phyloP scores from a whole-genome alignment of 2,113 vertebrate genomes.

The Halcyon senegalensis region DNA sequence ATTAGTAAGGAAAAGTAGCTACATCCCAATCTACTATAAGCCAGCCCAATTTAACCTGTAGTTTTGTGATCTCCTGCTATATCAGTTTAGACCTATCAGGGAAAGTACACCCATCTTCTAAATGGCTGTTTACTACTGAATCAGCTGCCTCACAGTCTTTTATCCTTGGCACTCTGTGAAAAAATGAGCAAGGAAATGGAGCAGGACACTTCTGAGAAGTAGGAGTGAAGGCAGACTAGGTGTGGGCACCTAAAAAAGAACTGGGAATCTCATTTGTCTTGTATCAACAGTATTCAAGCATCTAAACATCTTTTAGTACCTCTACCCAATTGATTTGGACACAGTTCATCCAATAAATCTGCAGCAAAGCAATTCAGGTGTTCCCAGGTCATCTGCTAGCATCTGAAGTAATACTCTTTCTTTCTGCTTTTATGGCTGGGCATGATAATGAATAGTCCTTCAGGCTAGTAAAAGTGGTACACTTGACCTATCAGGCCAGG shows the following conservation, averaged over 20 bases:
- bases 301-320: not conserved
- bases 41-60: not conserved
- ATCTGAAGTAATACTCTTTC: not conserved
- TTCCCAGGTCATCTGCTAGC: not conserved
- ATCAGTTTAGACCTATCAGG: not conserved
- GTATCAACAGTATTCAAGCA: slow-evolving; percentile 3
- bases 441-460: not conserved
- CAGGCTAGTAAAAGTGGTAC: not conserved
- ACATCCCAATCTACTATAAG: not conserved
- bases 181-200: slow-evolving; percentile 32
- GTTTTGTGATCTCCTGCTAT: not conserved
- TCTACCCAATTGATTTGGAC: not conserved
- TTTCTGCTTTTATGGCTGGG: not conserved
- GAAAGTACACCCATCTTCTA: not conserved
- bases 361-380: not conserved
- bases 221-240: not conserved
- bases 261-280: not conserved
- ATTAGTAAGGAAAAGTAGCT: not conserved
- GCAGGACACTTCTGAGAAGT: not conserved
- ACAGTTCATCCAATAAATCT: not conserved
- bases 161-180: not conserved
- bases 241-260: not conserved
- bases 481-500: not conserved
- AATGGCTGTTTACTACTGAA: not conserved
- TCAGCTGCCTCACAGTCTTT: not conserved